Base-by-base conservation (phyloP, 2,888 invertebrate genomes). In the Caenorhabditis sp. region DNA sequence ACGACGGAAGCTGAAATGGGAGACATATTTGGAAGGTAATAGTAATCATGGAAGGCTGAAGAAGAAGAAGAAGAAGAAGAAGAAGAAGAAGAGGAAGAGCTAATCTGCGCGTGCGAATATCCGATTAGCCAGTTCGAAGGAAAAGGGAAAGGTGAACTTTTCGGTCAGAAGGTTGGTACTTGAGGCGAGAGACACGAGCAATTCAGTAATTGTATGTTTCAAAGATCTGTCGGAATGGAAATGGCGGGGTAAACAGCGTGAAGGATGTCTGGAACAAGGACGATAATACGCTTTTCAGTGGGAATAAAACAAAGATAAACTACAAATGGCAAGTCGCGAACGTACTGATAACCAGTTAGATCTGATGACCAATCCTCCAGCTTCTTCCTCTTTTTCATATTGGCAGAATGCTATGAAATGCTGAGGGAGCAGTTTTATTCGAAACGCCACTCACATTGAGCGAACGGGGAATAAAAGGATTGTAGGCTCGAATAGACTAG, bases 1-100 rank as follows among this genome's bases (percentile, higher is more conserved):
- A 73, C 39, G 27, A 43, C 55, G 52, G 73, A 65, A 0, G 35
- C 73, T 73, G 73, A 45, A 73, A 71, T 30, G 30, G 41, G 11
- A 15, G 22, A 22, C 27, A 37, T 27, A 30, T 13, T 20, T 59
- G 22, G 24, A 11, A n/a, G 39, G 45, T 24, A 17, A 27, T n/a
- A 15, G 13, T 22, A 43, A 56, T 15, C n/a, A 17, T 1, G 17
- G 22, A 39, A 55, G 9, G 17, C n/a, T n/a, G n/a, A n/a, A n/a
- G n/a, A n/a, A n/a, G n/a, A n/a, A n/a, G n/a, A n/a, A n/a, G n/a
- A n/a, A n/a, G n/a, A n/a, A n/a, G n/a, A n/a, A n/a, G n/a, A n/a
- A n/a, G n/a, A n/a, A n/a, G 3, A 22, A 30, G 8, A 30, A 27
- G 17, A n/a, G 27, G 27, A 26, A 24, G 6, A 48, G 48, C 48